Percentiles rank a stretch among this genome's conserved stretches.
These are phyloP conservation scores for Congeria kusceri DNA, from an alignment of 2,888 invertebrate genomes.

Conservation along the genomic window DNA sequence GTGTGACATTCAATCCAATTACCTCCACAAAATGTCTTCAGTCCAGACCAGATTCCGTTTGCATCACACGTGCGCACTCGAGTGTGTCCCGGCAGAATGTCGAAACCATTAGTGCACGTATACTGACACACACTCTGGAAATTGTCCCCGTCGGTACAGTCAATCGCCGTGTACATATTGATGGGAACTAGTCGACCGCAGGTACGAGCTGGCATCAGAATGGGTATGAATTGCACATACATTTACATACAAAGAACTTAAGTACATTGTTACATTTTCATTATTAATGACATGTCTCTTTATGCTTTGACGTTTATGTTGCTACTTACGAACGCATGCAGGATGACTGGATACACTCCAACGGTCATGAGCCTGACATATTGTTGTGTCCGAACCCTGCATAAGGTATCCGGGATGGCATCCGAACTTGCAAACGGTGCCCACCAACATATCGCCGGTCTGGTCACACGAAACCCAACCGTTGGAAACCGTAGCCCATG, in stretches of 20 bases:
- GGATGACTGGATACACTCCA: slow-evolving; percentile 7
- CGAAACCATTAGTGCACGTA: slow-evolving; percentile 55
- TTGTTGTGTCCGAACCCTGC: background rate
- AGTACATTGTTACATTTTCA: too few species aligned
- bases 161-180: slow-evolving; percentile 6
- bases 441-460: slow-evolving; percentile 7
- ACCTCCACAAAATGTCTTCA: slow-evolving; percentile 59
- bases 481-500: background rate
- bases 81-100: slow-evolving; percentile 48
- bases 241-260: too few species aligned
- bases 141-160: slow-evolving; percentile 45
- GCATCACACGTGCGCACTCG: slow-evolving; percentile 56
- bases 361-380: background rate
- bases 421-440: slow-evolving; percentile 21
- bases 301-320: too few species aligned
- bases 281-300: too few species aligned
- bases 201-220: too few species aligned
- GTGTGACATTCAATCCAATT: too few species aligned
- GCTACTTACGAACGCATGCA: slow-evolving; percentile 11
- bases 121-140: slow-evolving; percentile 63
- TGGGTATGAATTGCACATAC: too few species aligned
- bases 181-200: too few species aligned
- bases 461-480: slow-evolving; percentile 15
- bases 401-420: slow-evolving; percentile 14
- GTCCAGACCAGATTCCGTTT: slow-evolving; percentile 53